Base-by-base conservation (phyloP, 2,797 vertebrate species). In the Dryobates pubescens region DNA sequence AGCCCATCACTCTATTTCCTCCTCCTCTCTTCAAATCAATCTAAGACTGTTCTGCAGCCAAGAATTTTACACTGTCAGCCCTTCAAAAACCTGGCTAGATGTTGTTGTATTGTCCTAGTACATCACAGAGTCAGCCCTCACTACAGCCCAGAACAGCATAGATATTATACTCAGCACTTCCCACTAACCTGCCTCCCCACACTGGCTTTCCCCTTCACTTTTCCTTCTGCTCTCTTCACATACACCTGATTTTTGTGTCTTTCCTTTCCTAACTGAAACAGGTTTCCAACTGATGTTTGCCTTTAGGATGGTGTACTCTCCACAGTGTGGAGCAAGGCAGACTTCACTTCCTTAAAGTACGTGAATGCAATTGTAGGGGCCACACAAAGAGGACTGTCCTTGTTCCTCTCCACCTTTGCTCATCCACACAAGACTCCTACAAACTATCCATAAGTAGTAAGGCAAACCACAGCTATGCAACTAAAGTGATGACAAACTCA, bases 321-420 rank as follows among this genome's bases (percentile, higher is more conserved):
- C 89, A 63, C 90, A 84, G 70, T 68, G 87, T 24, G 51, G 79
- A 89, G 86, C 74, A 84, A 82, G 68, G 89, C 89, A 0, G 89
- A 90, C 92, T 94, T 64, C 89, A 89, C 94, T 95, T 96, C 95
- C 93, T 94, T 82, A 65, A 94, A 74, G 80, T 82, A 86, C 91
- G 70, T 74, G 43, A 30, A 53, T 67, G 67, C 84, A 92, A 81
- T 92, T 89, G 76, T 78, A 54, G 1, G 0, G 93, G 89, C 93
- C 94, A 94, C 92, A 95, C 94, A 94, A 87, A 93, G 82, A 91
- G 23, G 53, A 89, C 53, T 69, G 63, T 89, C 94, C 82, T 59
- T 56, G 29, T 69, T 92, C 67, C 67, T 90, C 77, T 23, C 19
- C 1, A 3, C 32, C 34, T 94, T 87, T 94, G 82, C 81, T 90